Conservation (phyloP, 2,113 vertebrate genomes). For the Malurus alboscapulatus region DNA sequence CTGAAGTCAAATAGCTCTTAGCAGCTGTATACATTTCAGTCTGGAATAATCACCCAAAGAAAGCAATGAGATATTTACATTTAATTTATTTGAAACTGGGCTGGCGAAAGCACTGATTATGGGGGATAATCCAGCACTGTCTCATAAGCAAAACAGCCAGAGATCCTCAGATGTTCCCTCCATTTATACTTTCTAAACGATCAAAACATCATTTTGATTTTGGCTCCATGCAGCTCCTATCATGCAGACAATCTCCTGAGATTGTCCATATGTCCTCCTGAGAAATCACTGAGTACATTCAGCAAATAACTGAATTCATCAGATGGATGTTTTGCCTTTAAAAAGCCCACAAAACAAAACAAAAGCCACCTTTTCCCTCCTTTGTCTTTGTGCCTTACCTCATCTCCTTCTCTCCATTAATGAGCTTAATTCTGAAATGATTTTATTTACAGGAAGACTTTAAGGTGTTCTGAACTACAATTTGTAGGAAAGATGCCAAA, state of each 20-base stretch:
- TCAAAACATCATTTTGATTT: neutral
- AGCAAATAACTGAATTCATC: neutral
- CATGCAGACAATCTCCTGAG: neutral
- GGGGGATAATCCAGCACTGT: constrained; percentile 40
- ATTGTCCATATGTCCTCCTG: neutral
- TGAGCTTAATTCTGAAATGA: neutral
- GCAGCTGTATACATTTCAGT: constrained; percentile 31
- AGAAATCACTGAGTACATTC: constrained; percentile 15
- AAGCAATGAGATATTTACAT: constrained; percentile 49
- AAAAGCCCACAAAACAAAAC: neutral
- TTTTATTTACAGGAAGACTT: constrained; percentile 29
- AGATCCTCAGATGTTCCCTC: constrained; percentile 32
- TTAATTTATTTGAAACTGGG: constrained; percentile 44
- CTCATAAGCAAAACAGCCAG: neutral
- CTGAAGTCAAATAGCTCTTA: constrained; percentile 33
- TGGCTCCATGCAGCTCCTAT: neutral
- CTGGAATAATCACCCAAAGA: constrained; percentile 41
- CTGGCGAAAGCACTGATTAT: constrained; percentile 47
- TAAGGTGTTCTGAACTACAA: constrained; percentile 4
- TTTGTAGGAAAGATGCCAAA: constrained; percentile 29
- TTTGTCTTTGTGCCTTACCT: neutral
- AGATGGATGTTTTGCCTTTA: neutral
- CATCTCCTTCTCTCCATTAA: neutral
- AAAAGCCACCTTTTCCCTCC: neutral
- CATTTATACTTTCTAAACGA: neutral